Base-by-base conservation (phyloP, 2,113 vertebrate genomes). In the Callipepla squamata region DNA sequence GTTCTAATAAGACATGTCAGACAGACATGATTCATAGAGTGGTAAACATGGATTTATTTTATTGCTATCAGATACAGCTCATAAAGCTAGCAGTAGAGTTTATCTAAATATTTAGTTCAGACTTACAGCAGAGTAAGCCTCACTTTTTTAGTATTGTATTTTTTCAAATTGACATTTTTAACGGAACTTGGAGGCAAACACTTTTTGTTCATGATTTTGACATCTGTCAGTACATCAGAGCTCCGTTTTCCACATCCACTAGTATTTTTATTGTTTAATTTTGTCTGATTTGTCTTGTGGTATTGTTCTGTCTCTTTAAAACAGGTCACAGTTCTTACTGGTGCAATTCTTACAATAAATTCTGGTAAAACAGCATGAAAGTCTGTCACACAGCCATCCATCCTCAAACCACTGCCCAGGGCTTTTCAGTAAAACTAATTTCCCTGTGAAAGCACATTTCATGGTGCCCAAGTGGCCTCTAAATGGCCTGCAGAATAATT, bases 11-110 rank as follows among this genome's bases (percentile, higher is more conserved):
- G 70, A 58, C 51, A 14, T 20, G 15, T 81, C 12, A 5, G 69
- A 84, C 12, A 5, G 69, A 86, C 72, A 14, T 66, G 74, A 90
- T 72, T 72, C 68, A 78, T 11, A 65, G 66, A 48, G 78, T 45
- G 26, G 77, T 76, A 85, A 95, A 88, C 89, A 90, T 84, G 63
- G 34, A 50, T 94, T 84, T 92, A 38, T 94, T 90, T 93, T 84
- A 86, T 58, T 81, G 48, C 57, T 84, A 6, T 92, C 73, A 90
- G 40, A 42, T 55, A 26, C 48, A 89, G 30, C 68, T 77, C 68
- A 65, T 78, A 61, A 92, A 83, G 57, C 62, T 50, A 26, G 15
- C 2, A 4, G 26, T 57, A 47, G 30, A 91, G 74, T 87, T 89
- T 89, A 89, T 30, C 25, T 53, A 69, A 28, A 4, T 83, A 50